These are phyloP conservation scores for Globodera ellingtonae DNA, from an alignment of 1,140 invertebrate species.

Conservation along the genomic window DNA sequence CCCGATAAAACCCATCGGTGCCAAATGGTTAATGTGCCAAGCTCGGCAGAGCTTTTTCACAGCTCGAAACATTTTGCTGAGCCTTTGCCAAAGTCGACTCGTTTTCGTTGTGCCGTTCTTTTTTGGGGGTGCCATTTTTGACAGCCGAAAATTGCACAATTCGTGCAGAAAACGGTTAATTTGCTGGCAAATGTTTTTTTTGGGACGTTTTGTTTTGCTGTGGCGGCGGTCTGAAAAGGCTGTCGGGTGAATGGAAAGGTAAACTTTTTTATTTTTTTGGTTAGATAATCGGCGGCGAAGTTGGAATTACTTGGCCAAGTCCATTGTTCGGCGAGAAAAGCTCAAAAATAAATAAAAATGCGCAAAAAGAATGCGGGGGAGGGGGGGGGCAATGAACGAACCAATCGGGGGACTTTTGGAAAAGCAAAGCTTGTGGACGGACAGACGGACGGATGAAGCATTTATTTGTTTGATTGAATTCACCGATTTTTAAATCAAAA, in stretches of 20 bases:
- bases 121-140: neutral
- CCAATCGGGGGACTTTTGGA: too few species aligned
- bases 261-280: neutral
- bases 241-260: neutral
- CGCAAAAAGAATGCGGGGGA: neutral
- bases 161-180: neutral
- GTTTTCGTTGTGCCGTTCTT: neutral
- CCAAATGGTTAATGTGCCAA: constrained; percentile 42
- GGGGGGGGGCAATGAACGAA: too few species aligned
- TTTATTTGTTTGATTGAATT: too few species aligned
- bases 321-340: neutral
- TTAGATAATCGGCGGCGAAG: neutral
- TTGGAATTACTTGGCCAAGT: neutral
- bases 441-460: neutral
- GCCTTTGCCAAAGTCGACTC: neutral
- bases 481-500: neutral
- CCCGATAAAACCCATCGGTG: constrained; percentile 43
- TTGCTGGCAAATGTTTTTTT: neutral
- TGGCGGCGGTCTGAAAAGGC: neutral
- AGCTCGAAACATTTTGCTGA: neutral
- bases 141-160: neutral
- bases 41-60: constrained; percentile 33
- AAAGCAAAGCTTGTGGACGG: neutral
- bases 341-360: constrained; percentile 5
- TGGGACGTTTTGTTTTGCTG: neutral